A percentile compares a stretch with the other conserved stretches of the same genome.
phyloP scores from a whole-genome alignment of 1,140 invertebrate species.

The Sitobion miscanthi region DNA sequence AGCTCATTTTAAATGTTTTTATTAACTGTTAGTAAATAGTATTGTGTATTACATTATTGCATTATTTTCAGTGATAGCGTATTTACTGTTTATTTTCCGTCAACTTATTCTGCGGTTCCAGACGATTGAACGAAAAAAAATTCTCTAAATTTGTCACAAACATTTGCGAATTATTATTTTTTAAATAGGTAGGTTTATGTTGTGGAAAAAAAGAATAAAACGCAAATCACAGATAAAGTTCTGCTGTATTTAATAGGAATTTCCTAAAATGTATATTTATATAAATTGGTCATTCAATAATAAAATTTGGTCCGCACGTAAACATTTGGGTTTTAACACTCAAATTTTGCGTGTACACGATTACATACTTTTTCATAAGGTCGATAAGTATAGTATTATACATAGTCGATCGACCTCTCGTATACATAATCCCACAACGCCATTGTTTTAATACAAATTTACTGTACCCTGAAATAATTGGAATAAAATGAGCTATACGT shows the following conservation, averaged over 20 bases:
- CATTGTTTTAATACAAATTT: not conserved
- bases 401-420: not conserved
- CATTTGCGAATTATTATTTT: not conserved
- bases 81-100: too few relatives aligned
- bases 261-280: too few relatives aligned
- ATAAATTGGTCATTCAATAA: not conserved
- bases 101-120: not conserved
- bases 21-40: not conserved
- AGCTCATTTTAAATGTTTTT: not conserved
- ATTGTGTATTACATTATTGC: too few relatives aligned
- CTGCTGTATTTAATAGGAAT: not conserved
- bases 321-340: not conserved
- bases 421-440: not conserved
- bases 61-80: too few relatives aligned
- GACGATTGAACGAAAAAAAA: not conserved
- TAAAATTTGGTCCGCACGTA: not conserved
- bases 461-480: not conserved
- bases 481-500: not conserved
- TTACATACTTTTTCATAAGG: not conserved
- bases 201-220: not conserved
- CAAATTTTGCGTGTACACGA: not conserved
- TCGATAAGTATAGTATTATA: not conserved
- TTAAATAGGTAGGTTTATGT: not conserved
- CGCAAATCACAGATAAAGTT: not conserved
- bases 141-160: not conserved